Conservation (phyloP, 1,140 invertebrate genomes). For the Plectrocnemia conspersa region DNA sequence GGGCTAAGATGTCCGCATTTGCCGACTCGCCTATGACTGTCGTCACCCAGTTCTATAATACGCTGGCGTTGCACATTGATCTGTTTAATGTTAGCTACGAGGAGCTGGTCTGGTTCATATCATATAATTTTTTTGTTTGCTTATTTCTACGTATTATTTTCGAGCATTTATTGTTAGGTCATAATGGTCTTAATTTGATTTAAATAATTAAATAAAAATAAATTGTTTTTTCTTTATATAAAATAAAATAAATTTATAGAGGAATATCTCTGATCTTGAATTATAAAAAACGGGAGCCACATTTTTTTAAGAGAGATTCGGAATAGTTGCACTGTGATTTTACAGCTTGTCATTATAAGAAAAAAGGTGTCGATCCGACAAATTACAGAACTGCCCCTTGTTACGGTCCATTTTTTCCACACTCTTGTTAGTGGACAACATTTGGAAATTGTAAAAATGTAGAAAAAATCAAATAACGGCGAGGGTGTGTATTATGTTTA, state of each 20-base stretch:
- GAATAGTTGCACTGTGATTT: neutral
- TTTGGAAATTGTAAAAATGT: neutral
- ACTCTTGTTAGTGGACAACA: conserved; percentile 18
- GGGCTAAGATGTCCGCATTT: no score
- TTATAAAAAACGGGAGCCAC: conserved; percentile 2
- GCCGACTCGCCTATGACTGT: no score
- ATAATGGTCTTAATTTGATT: neutral
- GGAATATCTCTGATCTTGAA: no score
- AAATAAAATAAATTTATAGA: conserved; percentile 1
- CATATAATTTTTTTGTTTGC: neutral
- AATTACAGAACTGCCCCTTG: conserved; percentile 16
- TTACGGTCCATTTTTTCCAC: conserved; percentile 11
- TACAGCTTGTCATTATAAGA: conserved; percentile 28
- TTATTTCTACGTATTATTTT: neutral
- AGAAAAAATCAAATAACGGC: conserved; percentile 2
- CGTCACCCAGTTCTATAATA: no score
- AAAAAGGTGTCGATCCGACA: conserved; percentile 31
- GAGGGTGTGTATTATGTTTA: neutral
- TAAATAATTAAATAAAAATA: neutral
- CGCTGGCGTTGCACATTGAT: no score
- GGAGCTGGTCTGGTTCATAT: no score
- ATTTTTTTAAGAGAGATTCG: conserved; percentile 16
- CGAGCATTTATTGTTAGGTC: neutral
- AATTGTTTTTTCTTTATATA: neutral
- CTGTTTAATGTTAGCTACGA: no score